phyloP scores from a whole-genome alignment of 2,888 invertebrate species.

The Petrolisthes manimaculis region DNA sequence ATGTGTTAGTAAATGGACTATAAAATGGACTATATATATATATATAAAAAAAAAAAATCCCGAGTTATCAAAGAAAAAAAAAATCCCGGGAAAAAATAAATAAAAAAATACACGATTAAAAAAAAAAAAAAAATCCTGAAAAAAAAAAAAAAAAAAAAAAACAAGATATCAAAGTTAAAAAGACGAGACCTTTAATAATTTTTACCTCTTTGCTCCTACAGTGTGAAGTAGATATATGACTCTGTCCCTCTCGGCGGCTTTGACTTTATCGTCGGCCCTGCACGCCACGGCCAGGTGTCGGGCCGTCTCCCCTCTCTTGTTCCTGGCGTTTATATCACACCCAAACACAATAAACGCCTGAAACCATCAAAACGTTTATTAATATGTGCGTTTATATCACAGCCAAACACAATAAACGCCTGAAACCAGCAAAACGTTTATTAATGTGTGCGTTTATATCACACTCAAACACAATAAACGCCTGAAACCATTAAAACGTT shows the following conservation, averaged over 20 bases:
- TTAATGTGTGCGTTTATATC: constrained; percentile 70
- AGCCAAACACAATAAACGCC: constrained; percentile 72
- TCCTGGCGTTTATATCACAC: constrained; percentile 70
- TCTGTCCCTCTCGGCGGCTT: constrained; percentile 73
- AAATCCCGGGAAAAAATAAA: too few species aligned
- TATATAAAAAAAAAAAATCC: too few species aligned
- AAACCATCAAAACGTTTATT: constrained; percentile 67
- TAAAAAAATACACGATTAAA: too few species aligned
- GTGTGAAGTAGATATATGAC: constrained; percentile 86
- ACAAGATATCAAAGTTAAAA: background rate
- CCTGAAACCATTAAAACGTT: too few species aligned
- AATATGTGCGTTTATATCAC: constrained; percentile 69
- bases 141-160: background rate
- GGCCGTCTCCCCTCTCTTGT: constrained; percentile 76
- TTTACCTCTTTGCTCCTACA: constrained; percentile 85
- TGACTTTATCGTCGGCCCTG: constrained; percentile 50
- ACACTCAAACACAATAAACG: constrained; percentile 72
- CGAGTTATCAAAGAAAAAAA: too few species aligned
- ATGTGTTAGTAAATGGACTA: too few species aligned
- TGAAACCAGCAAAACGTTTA: too few species aligned
- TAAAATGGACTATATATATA: too few species aligned
- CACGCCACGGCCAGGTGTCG: constrained; percentile 79
- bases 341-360: constrained; percentile 71
- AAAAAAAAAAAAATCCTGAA: background rate
- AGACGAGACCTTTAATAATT: constrained; percentile 58